Evolutionary conservation across 2,797 vertebrate species (phyloP), one percentile per base, ranked within the genome.

Genomic region (Clarias pachynema): DNA sequence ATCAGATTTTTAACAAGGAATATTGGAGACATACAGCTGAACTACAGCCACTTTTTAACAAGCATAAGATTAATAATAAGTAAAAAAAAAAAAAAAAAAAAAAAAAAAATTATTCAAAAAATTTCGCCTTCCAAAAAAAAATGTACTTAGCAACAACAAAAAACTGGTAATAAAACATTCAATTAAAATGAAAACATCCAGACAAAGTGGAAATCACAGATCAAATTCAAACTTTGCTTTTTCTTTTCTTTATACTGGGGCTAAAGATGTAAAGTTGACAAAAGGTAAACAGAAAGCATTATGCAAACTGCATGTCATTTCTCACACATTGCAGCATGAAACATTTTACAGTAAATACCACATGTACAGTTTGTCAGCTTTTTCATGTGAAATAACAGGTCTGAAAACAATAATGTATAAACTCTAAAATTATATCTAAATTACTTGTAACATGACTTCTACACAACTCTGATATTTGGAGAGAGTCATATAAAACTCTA

Each of bases 31-130:
- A 34, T 18, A 34, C 9, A 59, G 9, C 14, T 74, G n/a, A 74
- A 53, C 44, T 56, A 16, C 53, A 57, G 53, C 18, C 29, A 77
- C 20, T 24, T 60, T 60, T 16, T 37, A 37, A 15, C 5, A 34
- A 77, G 6, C 26, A 31, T 75, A 26, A 31, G 16, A 49, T 60
- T 49, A 49, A 60, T 22, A 22, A 65, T 26, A 65, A 29, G 2
- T 15, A 63, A 7, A 31, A 18, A 6, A 77, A 62, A 16, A 62
- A 37, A 5, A 37, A 37, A 5, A 5, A 34, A 3, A 34, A 34
- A 3, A 37, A 37, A 37, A 49, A 4, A 1, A 29, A 84, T 84
- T 79, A 86, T 79, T 86, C 34, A 14, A 74, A 82, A 65, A n/a
- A 75, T 16, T 40, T 18, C 85, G 74, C 37, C 74, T 57, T 70